Evolutionary conservation across 2,113 vertebrate genomes (phyloP).

Genomic region (Scopus umbretta): DNA sequence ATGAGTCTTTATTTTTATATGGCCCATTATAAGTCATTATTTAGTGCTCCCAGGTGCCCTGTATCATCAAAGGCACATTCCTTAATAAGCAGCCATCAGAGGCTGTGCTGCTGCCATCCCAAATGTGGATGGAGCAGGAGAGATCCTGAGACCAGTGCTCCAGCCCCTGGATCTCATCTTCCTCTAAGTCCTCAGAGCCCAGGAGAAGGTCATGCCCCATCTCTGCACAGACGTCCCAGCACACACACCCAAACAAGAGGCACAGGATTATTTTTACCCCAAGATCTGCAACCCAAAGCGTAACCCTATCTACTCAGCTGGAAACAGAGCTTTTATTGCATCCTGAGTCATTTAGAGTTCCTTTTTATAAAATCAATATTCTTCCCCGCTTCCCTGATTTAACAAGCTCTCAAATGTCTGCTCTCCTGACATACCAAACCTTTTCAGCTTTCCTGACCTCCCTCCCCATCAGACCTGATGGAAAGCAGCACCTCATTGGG

Average conservation of each 20-base stretch:
- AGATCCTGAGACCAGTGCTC: background rate
- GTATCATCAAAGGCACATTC: background rate
- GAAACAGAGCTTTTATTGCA: conserved; percentile 24
- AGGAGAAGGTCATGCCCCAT: background rate
- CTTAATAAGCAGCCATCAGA: background rate
- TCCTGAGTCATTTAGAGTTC: background rate
- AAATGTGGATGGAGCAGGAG: background rate
- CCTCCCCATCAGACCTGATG: background rate
- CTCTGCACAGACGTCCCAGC: background rate
- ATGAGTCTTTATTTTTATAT: conserved; percentile 3
- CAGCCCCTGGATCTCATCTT: background rate
- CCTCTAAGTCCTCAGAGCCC: background rate
- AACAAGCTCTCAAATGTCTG: conserved; percentile 1
- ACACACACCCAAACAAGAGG: background rate
- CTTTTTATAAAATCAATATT: background rate
- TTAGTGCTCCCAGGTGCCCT: conserved; percentile 24
- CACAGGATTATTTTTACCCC: background rate
- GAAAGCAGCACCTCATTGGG: background rate
- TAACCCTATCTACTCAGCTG: conserved; percentile 6
- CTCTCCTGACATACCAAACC: background rate
- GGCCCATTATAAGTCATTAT: background rate
- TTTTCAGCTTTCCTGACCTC: background rate
- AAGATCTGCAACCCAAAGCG: background rate
- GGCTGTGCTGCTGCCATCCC: background rate
- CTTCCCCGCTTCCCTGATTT: background rate